Conservation (phyloP, 2,797 vertebrate species). For the Halcyon chelicuti region DNA sequence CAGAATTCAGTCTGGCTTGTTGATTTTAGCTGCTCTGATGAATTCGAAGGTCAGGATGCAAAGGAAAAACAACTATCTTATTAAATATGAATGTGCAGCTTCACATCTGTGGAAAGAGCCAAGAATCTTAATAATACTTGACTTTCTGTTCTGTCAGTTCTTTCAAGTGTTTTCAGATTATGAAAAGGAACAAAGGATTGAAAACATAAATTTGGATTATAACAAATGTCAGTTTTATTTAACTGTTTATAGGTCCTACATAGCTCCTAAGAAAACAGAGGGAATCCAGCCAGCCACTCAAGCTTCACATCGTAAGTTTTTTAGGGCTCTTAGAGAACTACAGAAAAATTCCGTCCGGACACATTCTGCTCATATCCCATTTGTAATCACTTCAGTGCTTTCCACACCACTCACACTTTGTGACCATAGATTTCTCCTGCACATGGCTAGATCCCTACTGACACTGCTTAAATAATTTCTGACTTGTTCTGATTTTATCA, state of each 20-base stretch:
- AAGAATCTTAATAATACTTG: not conserved
- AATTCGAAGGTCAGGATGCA: not conserved
- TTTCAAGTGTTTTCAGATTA: slow-evolving; percentile 6
- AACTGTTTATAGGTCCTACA: not conserved
- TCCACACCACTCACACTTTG: not conserved
- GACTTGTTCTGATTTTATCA: not conserved
- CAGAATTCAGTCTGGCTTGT: not conserved
- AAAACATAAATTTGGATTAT: not conserved
- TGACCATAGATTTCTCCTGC: not conserved
- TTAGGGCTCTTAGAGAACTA: not conserved
- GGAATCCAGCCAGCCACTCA: not conserved
- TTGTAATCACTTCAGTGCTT: not conserved
- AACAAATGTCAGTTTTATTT: slow-evolving; percentile 26
- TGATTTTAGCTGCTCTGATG: not conserved
- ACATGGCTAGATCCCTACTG: not conserved
- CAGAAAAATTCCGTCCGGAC: not conserved
- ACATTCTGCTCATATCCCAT: not conserved
- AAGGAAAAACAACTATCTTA: not conserved
- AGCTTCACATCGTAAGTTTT: not conserved
- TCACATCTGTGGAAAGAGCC: not conserved
- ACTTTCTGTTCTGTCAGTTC: not conserved
- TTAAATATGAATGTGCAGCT: not conserved
- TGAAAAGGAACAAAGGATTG: not conserved
- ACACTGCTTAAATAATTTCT: not conserved
- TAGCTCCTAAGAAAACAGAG: not conserved